Conservation (phyloP, 2,888 invertebrate genomes). For the Galerucella pusilla region DNA sequence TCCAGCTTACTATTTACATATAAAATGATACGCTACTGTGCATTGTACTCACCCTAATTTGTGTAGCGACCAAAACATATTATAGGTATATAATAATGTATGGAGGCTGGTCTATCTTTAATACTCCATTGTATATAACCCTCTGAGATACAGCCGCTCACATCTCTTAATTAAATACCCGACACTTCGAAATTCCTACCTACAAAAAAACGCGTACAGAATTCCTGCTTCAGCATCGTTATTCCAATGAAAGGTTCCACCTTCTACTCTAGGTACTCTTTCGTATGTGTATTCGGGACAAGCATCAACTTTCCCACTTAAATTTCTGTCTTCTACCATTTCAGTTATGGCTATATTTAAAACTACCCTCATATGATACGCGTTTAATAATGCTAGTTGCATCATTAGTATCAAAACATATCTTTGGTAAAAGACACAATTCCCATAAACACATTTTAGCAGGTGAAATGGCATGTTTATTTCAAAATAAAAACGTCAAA, state of each 20-base stretch:
- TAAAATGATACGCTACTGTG: too few species aligned
- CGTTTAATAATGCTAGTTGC: slow-evolving; percentile 60
- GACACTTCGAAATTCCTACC: background rate
- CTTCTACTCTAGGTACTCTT: slow-evolving; percentile 19
- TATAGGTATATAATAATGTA: too few species aligned
- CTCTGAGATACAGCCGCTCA: too few species aligned
- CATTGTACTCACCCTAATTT: too few species aligned
- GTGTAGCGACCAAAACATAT: too few species aligned
- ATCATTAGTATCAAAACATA: slow-evolving; percentile 70
- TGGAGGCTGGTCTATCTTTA: too few species aligned
- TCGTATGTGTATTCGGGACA: slow-evolving; percentile 35
- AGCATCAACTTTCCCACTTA: slow-evolving; percentile 24
- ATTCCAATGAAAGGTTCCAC: slow-evolving; percentile 70
- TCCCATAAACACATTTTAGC: slow-evolving; percentile 42
- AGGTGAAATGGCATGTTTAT: slow-evolving; percentile 40
- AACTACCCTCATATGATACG: slow-evolving; percentile 60
- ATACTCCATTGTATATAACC: too few species aligned
- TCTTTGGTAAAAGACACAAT: slow-evolving; percentile 56
- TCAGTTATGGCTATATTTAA: slow-evolving; percentile 62
- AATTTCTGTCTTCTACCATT: slow-evolving; percentile 54
- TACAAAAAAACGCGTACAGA: slow-evolving; percentile 86
- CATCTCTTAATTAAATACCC: too few species aligned
- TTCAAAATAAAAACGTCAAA: background rate
- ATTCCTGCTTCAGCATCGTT: slow-evolving; percentile 78
- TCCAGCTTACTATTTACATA: too few species aligned